Evolutionary conservation across 2,797 vertebrate genomes (phyloP).

Genomic region (Sebastes paucispinis): DNA sequence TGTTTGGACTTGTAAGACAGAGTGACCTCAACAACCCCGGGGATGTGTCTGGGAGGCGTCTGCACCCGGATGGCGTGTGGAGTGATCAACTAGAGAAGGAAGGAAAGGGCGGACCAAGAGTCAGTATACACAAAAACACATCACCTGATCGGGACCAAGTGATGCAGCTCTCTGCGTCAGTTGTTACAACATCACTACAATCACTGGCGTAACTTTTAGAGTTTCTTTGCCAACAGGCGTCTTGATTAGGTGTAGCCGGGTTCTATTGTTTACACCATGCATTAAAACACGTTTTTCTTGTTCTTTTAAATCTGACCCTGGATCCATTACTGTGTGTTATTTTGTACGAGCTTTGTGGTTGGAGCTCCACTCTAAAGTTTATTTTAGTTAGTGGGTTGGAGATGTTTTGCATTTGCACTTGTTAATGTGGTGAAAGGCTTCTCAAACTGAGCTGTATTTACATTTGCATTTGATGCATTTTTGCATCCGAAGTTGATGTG

Average conservation of each 20-base stretch:
- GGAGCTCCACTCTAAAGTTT: slow-evolving; percentile 4
- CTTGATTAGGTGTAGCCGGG: not conserved
- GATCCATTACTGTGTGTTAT: not conserved
- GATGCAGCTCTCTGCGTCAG: not conserved
- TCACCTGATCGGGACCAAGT: not conserved
- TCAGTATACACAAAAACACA: slow-evolving; percentile 9
- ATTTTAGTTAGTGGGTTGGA: slow-evolving; percentile 7
- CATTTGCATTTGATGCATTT: slow-evolving; percentile 19
- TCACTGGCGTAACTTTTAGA: not conserved
- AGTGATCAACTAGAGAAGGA: slow-evolving; percentile 77
- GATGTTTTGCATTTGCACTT: slow-evolving; percentile 23
- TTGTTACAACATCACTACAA: not conserved
- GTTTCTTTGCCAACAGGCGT: not conserved
- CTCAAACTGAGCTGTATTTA: slow-evolving; percentile 11
- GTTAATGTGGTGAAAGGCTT: not conserved
- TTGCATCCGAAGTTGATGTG: slow-evolving; percentile 3
- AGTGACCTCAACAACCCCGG: slow-evolving; percentile 97
- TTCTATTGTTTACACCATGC: not conserved
- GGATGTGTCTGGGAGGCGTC: slow-evolving; percentile 85
- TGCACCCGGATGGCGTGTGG: slow-evolving; percentile 85
- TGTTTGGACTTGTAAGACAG: slow-evolving; percentile 99
- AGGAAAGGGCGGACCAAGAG: not conserved
- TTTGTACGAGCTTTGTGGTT: not conserved
- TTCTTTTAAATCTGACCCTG: not conserved
- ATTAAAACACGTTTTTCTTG: not conserved